Percentiles rank a stretch among this genome's conserved stretches.
Evolutionary conservation across 1,140 invertebrate species (phyloP).

Genomic region (Pygmarrhopalites habei): DNA sequence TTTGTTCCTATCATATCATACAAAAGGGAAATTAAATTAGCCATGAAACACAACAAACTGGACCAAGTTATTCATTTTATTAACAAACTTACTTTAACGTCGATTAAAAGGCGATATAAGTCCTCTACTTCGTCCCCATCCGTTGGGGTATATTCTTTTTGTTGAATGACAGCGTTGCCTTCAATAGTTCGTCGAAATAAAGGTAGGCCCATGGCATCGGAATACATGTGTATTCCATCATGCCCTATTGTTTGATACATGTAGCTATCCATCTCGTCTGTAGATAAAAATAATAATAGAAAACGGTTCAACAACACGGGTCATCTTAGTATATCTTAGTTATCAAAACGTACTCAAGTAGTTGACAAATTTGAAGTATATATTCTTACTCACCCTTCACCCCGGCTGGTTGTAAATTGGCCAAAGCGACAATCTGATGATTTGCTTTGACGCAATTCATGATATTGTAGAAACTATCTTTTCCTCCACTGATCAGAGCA

Average conservation of each 20-base stretch:
- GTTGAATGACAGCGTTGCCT: constrained; percentile 68
- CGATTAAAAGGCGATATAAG: constrained; percentile 73
- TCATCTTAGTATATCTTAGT: no score
- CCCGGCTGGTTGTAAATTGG: constrained; percentile 85
- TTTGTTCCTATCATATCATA: constrained; percentile 57
- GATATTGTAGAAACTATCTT: constrained; percentile 99
- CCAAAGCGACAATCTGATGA: constrained; percentile 91
- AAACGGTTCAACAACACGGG: no score
- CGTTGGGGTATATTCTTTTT: constrained; percentile 74
- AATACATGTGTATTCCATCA: constrained; percentile 83
- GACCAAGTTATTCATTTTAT: not conserved
- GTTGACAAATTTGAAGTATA: no score
- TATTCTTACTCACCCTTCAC: not conserved
- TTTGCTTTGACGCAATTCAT: constrained; percentile 93
- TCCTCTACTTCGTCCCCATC: constrained; percentile 98
- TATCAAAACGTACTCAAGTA: no score
- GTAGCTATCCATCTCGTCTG: constrained; percentile 94
- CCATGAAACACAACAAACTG: not conserved
- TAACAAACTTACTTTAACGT: constrained; percentile 62
- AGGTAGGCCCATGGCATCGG: constrained; percentile 87
- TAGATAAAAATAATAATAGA: constrained; percentile 4
- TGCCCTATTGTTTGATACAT: constrained; percentile 99
- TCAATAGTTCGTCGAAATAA: constrained; percentile 75
- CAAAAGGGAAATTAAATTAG: no score
- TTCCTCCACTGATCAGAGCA: constrained; percentile 90